phyloP scores from a whole-genome alignment of 2,113 vertebrate species.

The Bufo gargarizans region DNA sequence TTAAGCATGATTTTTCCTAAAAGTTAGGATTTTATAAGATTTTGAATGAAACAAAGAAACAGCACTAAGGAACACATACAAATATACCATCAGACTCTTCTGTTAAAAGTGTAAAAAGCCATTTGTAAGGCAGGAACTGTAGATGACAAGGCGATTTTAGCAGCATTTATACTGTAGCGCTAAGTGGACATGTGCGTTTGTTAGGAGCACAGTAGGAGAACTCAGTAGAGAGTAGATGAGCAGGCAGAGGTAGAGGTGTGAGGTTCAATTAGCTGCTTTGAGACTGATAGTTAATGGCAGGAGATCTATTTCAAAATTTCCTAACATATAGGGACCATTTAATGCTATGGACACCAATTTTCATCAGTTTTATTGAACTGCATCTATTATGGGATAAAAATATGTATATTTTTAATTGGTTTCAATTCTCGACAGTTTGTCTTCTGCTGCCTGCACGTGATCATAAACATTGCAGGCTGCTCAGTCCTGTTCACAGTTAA shows the following conservation, averaged over 20 bases:
- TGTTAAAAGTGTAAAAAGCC: background rate
- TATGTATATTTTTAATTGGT: too few relatives aligned
- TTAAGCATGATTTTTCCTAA: too few relatives aligned
- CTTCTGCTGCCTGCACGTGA: too few relatives aligned
- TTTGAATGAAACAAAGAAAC: background rate
- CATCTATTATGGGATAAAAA: background rate
- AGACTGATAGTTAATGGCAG: background rate
- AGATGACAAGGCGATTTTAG: background rate
- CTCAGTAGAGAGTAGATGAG: background rate
- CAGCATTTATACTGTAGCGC: too few relatives aligned
- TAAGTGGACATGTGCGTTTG: background rate
- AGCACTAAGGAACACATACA: background rate
- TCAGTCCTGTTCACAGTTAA: too few relatives aligned
- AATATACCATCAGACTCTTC: background rate
- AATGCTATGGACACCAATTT: background rate
- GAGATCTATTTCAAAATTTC: background rate
- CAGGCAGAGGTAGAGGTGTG: background rate
- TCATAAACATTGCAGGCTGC: too few relatives aligned
- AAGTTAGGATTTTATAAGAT: background rate
- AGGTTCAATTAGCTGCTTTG: constrained; percentile 21
- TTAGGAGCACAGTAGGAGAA: background rate
- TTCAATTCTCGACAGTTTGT: too few relatives aligned
- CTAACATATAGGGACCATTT: background rate
- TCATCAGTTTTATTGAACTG: background rate
- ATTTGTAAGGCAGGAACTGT: background rate